Conservation (phyloP, 2,797 vertebrate species). For the Hemitrygon akajei region DNA sequence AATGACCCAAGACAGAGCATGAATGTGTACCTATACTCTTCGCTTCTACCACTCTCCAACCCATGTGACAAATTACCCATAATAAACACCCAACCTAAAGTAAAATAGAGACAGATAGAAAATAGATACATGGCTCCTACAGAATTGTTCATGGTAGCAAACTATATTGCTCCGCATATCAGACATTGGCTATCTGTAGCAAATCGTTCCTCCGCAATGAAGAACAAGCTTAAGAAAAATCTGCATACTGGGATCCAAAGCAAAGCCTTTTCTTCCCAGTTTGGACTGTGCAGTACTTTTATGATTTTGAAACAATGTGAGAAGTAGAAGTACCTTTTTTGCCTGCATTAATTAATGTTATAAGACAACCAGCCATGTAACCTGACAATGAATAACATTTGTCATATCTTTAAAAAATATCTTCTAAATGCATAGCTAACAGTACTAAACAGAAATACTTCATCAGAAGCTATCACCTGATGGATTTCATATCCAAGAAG, state of each 20-base stretch:
- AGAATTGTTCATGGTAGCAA: neutral
- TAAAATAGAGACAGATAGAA: too few relatives aligned
- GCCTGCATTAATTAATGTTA: neutral
- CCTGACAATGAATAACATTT: neutral
- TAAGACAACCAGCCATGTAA: neutral
- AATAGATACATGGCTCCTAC: too few relatives aligned
- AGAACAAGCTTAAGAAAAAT: neutral
- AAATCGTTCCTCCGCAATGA: neutral
- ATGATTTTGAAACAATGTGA: neutral
- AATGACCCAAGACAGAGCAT: too few relatives aligned
- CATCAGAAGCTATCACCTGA: neutral
- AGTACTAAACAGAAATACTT: neutral
- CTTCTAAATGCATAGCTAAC: neutral
- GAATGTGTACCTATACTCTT: too few relatives aligned
- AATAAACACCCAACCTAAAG: too few relatives aligned
- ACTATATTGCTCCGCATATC: neutral
- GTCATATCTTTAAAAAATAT: neutral
- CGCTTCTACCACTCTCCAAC: too few relatives aligned
- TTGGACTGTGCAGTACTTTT: neutral
- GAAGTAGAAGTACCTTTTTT: neutral
- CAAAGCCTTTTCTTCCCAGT: neutral
- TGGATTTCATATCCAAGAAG: neutral
- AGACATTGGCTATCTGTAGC: neutral
- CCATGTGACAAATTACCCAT: too few relatives aligned
- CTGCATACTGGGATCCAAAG: neutral